Base-by-base conservation (phyloP, 2,797 vertebrate genomes). In the Staurois parvus region DNA sequence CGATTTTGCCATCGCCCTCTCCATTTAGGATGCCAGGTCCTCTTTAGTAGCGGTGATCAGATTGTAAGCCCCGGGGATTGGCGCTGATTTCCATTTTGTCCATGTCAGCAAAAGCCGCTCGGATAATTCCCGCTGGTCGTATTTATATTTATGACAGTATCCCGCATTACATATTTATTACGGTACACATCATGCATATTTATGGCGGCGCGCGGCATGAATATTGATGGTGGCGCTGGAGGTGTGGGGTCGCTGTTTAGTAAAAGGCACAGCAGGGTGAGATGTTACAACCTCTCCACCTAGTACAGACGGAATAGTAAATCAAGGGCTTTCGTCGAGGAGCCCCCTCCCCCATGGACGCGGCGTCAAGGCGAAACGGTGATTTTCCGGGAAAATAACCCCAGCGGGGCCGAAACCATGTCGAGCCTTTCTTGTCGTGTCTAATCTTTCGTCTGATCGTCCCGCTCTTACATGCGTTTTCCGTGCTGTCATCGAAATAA, bases 121-220 rank as follows among this genome's bases (percentile, higher is more conserved):
- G 12, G 73, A 76, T 76, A 26, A 76, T 76, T 42, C 30, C 34
- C 69, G 73, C 59, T 3, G 45, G 40, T 37, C 40, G 52, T 80
- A 70, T 80, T 80, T 72, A 81, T 81, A 73, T 81, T 81, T 81
- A 76, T 64, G 69, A 67, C 59, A 34, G 62, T 30, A 69, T 32
- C 17, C 17, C 5, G 73, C 64, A 40, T 84, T 37, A 76, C 40
- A 77, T 76, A 76, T 74, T 74, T 76, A 76, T 77, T 84, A 77
- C 48, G 1, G 82, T 29, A 62, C 82, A 29, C 34, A 40, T 62
- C 68, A 72, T 81, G 28, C 52, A 72, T 80, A 80, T 80, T 80
- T 80, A 80, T 80, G 28, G 30, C 2, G 42, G 67, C 9, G 10
- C 78, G 0, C 10, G 0, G 11, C 45, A 72, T 80, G 78, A 80